Percentiles rank a stretch among this genome's conserved stretches.
Evolutionary conservation across 2,797 vertebrate species (phyloP).

Genomic region (Gouania willdenowi): DNA sequence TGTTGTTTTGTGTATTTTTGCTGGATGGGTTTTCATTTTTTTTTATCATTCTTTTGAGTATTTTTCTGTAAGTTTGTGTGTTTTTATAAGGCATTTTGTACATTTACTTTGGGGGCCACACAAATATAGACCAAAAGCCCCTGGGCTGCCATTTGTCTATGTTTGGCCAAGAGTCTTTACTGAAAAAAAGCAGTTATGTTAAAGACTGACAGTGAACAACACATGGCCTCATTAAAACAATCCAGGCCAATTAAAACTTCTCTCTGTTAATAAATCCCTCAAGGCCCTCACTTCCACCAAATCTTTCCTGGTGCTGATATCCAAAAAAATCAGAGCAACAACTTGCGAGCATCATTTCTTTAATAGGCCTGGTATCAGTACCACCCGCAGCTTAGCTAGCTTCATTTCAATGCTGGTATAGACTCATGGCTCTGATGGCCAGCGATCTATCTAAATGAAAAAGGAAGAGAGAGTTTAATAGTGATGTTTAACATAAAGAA

Average conservation of each 20-base stretch:
- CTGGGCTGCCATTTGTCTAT: too few relatives aligned
- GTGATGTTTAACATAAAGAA: too few relatives aligned
- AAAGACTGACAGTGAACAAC: not conserved
- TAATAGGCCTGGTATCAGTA: not conserved
- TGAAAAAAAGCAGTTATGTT: not conserved
- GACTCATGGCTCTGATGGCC: not conserved
- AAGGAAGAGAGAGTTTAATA: too few relatives aligned
- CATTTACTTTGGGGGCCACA: too few relatives aligned
- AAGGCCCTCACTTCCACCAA: not conserved
- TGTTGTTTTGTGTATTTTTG: too few relatives aligned
- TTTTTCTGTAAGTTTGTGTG: too few relatives aligned
- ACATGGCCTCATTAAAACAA: not conserved
- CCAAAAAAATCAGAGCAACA: not conserved
- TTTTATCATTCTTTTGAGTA: too few relatives aligned
- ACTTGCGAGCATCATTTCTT: not conserved
- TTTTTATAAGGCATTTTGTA: too few relatives aligned
- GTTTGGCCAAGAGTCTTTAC: too few relatives aligned
- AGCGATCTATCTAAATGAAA: too few relatives aligned
- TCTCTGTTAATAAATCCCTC: not conserved
- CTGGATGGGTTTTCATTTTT: too few relatives aligned
- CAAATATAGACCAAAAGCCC: too few relatives aligned
- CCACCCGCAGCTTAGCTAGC: not conserved
- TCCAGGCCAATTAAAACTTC: not conserved
- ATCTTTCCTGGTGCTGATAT: not conserved
- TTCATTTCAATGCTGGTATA: not conserved